A percentile compares a stretch with the other conserved stretches of the same genome.
Conservation (phyloP, 2,888 invertebrate genomes). For the Megastigmus dorsalis region DNA sequence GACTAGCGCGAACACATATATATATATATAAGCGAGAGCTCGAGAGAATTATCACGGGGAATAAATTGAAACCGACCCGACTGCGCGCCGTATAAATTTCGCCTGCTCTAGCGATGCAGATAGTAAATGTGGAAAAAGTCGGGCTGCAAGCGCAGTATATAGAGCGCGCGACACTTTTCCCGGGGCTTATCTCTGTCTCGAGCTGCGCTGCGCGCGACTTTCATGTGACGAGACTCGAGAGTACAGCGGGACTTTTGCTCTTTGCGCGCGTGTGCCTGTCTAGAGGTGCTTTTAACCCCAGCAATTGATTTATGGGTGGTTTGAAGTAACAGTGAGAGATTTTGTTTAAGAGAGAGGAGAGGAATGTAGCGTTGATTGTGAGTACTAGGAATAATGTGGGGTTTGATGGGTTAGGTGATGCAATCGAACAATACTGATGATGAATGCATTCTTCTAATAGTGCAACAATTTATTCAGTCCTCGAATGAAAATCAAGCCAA, state of each 20-base stretch:
- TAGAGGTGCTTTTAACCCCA: neutral
- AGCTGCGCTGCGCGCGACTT: slow-evolving; percentile 7
- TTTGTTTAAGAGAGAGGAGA: too few relatives aligned
- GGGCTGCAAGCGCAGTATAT: neutral
- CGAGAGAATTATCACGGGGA: slow-evolving; percentile 25
- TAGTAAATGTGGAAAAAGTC: neutral
- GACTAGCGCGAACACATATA: too few relatives aligned
- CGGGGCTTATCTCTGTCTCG: slow-evolving; percentile 16
- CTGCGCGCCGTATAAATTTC: slow-evolving; percentile 38
- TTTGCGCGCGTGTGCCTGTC: neutral
- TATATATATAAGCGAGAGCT: too few relatives aligned
- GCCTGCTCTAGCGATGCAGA: slow-evolving; percentile 16
- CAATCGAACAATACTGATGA: too few relatives aligned
- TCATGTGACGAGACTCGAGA: slow-evolving; percentile 5
- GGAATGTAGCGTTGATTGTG: too few relatives aligned
- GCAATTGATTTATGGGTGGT: too few relatives aligned
- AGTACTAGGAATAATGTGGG: too few relatives aligned
- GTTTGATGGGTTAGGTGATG: too few relatives aligned
- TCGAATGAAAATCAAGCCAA: too few relatives aligned
- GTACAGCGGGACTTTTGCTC: neutral
- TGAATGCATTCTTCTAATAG: too few relatives aligned
- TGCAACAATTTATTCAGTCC: too few relatives aligned
- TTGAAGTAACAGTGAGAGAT: too few relatives aligned
- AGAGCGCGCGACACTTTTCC: slow-evolving; percentile 11
- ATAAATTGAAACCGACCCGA: slow-evolving; percentile 38